Evolutionary conservation across 2,113 vertebrate genomes (phyloP), one percentile per base, ranked within the genome.

Genomic region (Xiphophorus maculatus): DNA sequence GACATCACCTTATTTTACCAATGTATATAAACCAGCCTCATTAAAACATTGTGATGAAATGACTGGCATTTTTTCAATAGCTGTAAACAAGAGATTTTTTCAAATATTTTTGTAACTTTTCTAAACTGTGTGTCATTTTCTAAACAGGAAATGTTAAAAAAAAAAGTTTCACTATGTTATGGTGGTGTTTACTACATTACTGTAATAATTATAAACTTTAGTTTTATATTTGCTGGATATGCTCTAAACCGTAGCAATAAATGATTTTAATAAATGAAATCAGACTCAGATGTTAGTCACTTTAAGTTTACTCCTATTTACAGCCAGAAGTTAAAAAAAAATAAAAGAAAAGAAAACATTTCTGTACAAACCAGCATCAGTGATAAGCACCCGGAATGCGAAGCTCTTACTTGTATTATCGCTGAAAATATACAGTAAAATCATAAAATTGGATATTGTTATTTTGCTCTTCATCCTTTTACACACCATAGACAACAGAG

Each of bases 401-500:
- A 19, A 71, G 63, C 5, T 15, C 69, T 73, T 11, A 58, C 63
- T 64, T 64, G 54, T 80, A 63, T 73, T n/a, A 27, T 37, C 40
- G 64, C 29, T 70, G 58, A 62, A 48, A 79, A 77, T 58, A 73
- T 76, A 35, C 67, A 80, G 37, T 86, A 82, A 86, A 88, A 90
- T 66, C 28, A 33, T 28, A 81, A 71, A 66, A 44, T n/a, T 5
- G 27, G n/a, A 70, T 67, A 75, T 75, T n/a, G 37, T 71, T 69
- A 68, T 71, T 64, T 37, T 15, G n/a, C 40, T 15, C 40, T 74
- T 85, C 67, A 65, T 69, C 83, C 85, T 86, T 83, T 74, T 82
- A 77, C 44, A 48, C 27, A 42, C 73, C 79, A 83, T 76, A 85
- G 77, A 80, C 72, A 27, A 70, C 28, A 27, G 72, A 80, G 82